Evolutionary conservation across 2,888 invertebrate genomes (phyloP), one percentile per base, ranked within the genome.

Genomic region (Dastarcus helophoroides): DNA sequence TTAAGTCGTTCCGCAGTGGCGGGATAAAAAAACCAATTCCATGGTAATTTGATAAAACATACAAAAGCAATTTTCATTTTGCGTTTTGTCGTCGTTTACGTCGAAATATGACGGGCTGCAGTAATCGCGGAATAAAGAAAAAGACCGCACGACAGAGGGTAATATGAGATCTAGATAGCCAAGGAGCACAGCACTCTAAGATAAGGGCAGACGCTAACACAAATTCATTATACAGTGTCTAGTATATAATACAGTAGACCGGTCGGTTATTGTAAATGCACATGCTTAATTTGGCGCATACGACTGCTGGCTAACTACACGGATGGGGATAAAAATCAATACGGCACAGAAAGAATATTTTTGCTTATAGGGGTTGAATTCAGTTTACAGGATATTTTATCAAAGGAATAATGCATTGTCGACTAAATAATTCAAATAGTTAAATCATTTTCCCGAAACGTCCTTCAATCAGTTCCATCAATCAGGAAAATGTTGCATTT

Each of bases 191-290:
- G 36, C 33, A 38, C 37, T 39, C 37, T 31, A 31, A 42, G 42
- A 43, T 43, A 43, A 43, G 39, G 35, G 42, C 44, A 45, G 48
- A 45, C 48, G 46, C 50, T 45, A 50, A 50, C 42, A 59, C 56
- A 58, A 60, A 60, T 58, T 60, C 60, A 60, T 60, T 60, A 58
- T 58, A 58, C 58, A 58, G 59, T 59, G 58, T 59, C 59, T 59
- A 57, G 54, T 56, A 57, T 58, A 57, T 56, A 56, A 58, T 56
- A 48, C 49, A 58, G 56, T 44, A 48, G 56, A 40, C 56, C 56
- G 51, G 53, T 42, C 48, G 48, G 51, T 50, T 56, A 54, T 58
- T 60, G 56, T 54, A 56, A 56, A 57, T 60, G 58, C 56, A 56
- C 54, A 54, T 55, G 51, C 53, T 54, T 56, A 58, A 58, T 60